Evolutionary conservation across 2,113 vertebrate species (phyloP), one percentile per base, ranked within the genome.

Genomic region (Vulpes vulpes): DNA sequence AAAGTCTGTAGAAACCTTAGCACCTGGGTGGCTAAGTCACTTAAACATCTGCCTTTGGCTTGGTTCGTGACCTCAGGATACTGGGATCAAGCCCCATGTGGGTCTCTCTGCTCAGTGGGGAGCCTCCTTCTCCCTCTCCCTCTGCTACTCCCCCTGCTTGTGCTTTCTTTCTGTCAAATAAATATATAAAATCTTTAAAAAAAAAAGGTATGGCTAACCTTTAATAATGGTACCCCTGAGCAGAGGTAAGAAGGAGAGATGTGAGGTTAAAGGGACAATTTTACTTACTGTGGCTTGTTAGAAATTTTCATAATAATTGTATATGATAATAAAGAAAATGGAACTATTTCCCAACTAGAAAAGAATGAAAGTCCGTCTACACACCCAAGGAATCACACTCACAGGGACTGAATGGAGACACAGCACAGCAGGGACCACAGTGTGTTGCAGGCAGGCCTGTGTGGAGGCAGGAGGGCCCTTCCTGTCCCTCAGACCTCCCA

Each of bases 401-500:
- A 89, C 27, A 89, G 25, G 49, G 65, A 60, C 38, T 38, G 51
- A 49, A 4, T 53, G 25, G 78, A 22, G 3, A 32, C 2, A 38
- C 5, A 8, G 16, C 2, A 38, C 5, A 8, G 12, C 25, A 30
- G 35, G 14, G 62, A 3, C 12, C 12, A 8, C 16, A 3, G 10
- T 5, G 19, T 4, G 3, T 38, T 2, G 51, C 3, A 8, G 65
- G n/a, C 20, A 65, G 55, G 73, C 23, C 16, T 49, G 22, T 10
- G 25, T 9, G 10, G 8, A 12, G 30, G 35, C 23, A 2, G 0
- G n/a, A 17, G n/a, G 30, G 6, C 0, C 1, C 6, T 1, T 12
- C 19, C 64, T 16, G 19, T 19, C 30, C 23, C 55, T 2, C 6
- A 74, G 16, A 11, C 1, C 20, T 8, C n/a, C 23, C 57, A 19